A percentile compares a stretch with the other conserved stretches of the same genome.
Conservation (phyloP, 1,140 invertebrate genomes). For the Drosophila insularis region DNA sequence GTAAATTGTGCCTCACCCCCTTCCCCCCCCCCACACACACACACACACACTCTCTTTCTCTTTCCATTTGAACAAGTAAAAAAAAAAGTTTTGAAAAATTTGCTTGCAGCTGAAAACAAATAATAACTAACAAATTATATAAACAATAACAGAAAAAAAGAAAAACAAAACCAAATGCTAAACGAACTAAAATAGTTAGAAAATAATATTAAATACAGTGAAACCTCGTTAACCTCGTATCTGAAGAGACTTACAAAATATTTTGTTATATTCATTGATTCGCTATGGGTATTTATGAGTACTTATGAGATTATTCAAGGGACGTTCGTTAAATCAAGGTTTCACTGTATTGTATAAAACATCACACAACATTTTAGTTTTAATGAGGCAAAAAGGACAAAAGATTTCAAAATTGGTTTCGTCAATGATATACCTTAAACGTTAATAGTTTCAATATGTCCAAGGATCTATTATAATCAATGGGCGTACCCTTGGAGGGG, state of each 20-base stretch:
- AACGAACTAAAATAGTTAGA: conserved; percentile 6
- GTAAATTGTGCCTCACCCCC: background rate
- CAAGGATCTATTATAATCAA: too few species aligned
- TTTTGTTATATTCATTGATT: too few species aligned
- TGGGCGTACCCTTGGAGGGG: too few species aligned
- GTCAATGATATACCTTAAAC: too few species aligned
- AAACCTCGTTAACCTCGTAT: too few species aligned
- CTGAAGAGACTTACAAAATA: too few species aligned
- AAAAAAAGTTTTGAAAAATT: conserved; percentile 1
- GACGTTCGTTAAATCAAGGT: too few species aligned
- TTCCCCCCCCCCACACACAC: too few species aligned
- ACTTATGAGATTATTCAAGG: too few species aligned
- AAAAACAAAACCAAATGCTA: background rate
- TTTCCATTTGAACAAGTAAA: background rate
- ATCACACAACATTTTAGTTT: conserved; percentile 6
- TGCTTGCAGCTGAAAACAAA: conserved; percentile 2
- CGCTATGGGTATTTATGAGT: too few species aligned
- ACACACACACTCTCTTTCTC: background rate
- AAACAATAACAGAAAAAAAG: background rate
- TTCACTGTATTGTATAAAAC: background rate
- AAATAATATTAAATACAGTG: conserved; percentile 5
- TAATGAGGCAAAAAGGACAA: background rate
- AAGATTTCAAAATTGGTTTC: background rate
- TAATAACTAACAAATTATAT: background rate
- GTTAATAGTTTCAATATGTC: too few species aligned